A percentile compares a stretch with the other conserved stretches of the same genome.
These are phyloP conservation scores for Centruroides vittatus DNA, from an alignment of 1,140 invertebrate genomes.

Conservation along the genomic window DNA sequence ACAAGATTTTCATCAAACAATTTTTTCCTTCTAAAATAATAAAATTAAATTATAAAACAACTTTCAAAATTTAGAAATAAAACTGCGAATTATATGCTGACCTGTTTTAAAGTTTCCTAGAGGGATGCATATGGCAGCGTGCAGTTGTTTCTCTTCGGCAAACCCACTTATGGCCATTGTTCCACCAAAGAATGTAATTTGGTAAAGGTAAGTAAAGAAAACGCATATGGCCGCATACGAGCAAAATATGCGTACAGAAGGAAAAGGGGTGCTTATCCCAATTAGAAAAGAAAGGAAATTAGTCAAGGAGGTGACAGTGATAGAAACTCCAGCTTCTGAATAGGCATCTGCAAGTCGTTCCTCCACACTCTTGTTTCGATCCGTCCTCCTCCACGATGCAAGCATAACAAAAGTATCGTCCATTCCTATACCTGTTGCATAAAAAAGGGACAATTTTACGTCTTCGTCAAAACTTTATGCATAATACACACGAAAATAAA, in stretches of 20 bases:
- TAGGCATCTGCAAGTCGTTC: conserved; percentile 73
- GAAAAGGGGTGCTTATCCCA: conserved; percentile 84
- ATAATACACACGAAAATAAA: conserved; percentile 8
- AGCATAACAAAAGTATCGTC: conserved; percentile 95
- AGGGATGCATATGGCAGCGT: conserved; percentile 34
- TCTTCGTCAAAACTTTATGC: no score
- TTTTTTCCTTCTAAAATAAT: no score
- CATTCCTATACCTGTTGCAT: conserved; percentile 69
- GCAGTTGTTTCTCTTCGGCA: conserved; percentile 64
- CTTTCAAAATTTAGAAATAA: no score
- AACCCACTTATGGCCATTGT: conserved; percentile 80
- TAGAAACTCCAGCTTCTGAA: conserved; percentile 90
- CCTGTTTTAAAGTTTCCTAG: no score
- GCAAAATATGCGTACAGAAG: conserved; percentile 88
- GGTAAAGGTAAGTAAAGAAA: conserved; percentile 82
- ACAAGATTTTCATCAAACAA: no score
- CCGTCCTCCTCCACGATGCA: conserved; percentile 76
- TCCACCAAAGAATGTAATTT: conserved; percentile 83
- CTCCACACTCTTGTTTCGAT: conserved; percentile 57
- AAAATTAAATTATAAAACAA: no score
- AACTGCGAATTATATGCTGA: no score
- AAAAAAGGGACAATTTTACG: no score
- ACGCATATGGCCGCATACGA: conserved; percentile 87
- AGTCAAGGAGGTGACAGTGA: conserved; percentile 92
- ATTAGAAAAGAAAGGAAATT: conserved; percentile 93